phyloP scores from a whole-genome alignment of 1,140 invertebrate species.

The Sipha flava region DNA sequence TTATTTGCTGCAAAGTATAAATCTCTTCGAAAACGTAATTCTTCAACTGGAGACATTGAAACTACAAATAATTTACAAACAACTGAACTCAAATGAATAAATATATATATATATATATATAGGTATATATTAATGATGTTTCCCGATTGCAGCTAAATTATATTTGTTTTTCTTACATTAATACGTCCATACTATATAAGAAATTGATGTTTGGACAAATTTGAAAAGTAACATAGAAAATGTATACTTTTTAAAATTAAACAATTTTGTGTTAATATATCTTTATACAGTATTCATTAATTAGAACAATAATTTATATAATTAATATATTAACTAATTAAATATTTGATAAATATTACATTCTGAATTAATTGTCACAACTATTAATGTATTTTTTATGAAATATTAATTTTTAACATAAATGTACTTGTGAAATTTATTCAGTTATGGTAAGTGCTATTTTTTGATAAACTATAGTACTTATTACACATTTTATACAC shows the following conservation, averaged over 20 bases:
- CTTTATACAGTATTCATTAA: too few species aligned
- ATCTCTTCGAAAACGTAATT: slow-evolving; percentile 20
- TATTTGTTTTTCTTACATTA: not conserved
- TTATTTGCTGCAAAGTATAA: slow-evolving; percentile 15
- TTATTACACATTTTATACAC: not conserved
- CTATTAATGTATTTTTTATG: not conserved
- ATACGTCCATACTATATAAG: too few species aligned
- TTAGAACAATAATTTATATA: not conserved
- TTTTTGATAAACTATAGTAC: not conserved
- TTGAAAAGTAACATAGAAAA: too few species aligned
- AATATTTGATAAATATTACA: too few species aligned
- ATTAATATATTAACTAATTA: not conserved
- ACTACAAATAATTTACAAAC: slow-evolving; percentile 11
- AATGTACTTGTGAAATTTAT: not conserved
- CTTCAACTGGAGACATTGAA: slow-evolving; percentile 6
- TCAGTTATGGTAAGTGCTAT: not conserved
- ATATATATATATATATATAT: too few species aligned
- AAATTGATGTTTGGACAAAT: not conserved
- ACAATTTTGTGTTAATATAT: too few species aligned
- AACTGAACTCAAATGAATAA: slow-evolving; percentile 12
- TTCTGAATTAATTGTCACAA: too few species aligned
- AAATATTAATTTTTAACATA: not conserved
- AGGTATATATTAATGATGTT: too few species aligned
- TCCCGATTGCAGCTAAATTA: not conserved
- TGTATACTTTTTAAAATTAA: too few species aligned